A percentile compares a stretch with the other conserved stretches of the same genome.
These are phyloP conservation scores for Thermophis baileyi DNA, from an alignment of 2,113 vertebrate genomes.

Conservation along the genomic window DNA sequence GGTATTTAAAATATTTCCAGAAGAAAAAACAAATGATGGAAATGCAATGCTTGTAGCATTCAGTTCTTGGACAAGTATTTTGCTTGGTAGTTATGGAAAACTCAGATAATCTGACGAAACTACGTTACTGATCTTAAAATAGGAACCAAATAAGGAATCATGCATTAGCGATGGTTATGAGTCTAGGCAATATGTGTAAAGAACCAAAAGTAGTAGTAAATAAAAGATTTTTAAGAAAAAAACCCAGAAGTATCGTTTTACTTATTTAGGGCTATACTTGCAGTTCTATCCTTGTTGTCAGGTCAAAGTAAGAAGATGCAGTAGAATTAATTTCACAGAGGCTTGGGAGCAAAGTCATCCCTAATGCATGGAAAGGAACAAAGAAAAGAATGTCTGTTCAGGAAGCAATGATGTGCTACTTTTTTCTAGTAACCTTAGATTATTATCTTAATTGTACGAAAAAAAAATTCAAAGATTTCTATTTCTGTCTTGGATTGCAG, in stretches of 20 bases:
- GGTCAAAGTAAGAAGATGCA: neutral
- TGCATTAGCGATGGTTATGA: neutral
- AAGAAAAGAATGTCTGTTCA: neutral
- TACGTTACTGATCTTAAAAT: neutral
- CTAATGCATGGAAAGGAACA: neutral
- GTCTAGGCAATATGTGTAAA: neutral
- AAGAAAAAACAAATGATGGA: neutral
- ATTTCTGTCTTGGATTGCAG: neutral
- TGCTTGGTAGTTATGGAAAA: neutral
- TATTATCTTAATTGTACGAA: neutral
- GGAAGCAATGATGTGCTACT: neutral
- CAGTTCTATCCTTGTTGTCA: neutral
- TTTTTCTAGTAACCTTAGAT: neutral
- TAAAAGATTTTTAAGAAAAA: neutral
- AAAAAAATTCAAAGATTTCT: neutral
- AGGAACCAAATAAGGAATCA: neutral
- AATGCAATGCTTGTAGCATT: accelerated
- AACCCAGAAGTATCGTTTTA: neutral
- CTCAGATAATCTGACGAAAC: neutral
- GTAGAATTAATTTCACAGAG: neutral
- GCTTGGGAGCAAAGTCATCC: neutral
- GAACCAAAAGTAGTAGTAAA: neutral
- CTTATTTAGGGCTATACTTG: neutral
- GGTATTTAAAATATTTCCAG: conserved; percentile 44
- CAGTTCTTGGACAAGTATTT: neutral